Conservation (phyloP, 1,140 invertebrate genomes). For the Scaptodrosophila lebanonensis region DNA sequence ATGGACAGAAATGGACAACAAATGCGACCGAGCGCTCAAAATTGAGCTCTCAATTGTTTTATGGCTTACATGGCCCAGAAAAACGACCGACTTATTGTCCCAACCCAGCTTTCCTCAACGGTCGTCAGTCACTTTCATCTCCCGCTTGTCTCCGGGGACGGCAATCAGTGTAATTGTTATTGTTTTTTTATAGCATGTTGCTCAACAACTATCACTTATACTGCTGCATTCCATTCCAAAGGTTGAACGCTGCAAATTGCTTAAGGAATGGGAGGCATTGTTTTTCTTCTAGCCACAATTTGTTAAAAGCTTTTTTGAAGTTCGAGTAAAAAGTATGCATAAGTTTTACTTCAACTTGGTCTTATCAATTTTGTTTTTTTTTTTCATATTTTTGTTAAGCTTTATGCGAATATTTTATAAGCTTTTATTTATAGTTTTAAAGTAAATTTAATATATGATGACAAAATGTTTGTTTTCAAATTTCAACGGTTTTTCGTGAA, state of each 20-base stretch:
- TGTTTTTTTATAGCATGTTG: slow-evolving; percentile 34
- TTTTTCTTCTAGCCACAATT: slow-evolving; percentile 44
- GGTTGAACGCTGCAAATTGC: slow-evolving; percentile 48
- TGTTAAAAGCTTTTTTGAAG: slow-evolving; percentile 49
- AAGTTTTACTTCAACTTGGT: too few species aligned
- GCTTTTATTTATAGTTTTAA: too few species aligned
- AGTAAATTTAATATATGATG: too few species aligned
- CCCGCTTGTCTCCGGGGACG: slow-evolving; percentile 41
- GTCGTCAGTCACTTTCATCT: slow-evolving; percentile 44
- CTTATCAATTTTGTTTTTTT: too few species aligned
- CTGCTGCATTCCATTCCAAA: slow-evolving; percentile 4
- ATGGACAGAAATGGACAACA: too few species aligned
- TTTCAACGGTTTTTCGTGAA: too few species aligned
- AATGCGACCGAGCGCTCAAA: slow-evolving; percentile 42
- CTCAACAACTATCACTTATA: slow-evolving; percentile 32
- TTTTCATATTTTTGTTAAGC: too few species aligned
- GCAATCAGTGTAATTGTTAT: slow-evolving; percentile 73
- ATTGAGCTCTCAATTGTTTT: slow-evolving; percentile 68
- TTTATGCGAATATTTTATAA: too few species aligned
- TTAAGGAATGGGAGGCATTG: too few species aligned
- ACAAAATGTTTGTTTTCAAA: too few species aligned
- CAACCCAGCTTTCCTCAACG: background rate
- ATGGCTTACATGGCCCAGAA: slow-evolving; percentile 35
- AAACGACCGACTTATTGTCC: slow-evolving; percentile 26
- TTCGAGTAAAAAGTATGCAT: slow-evolving; percentile 44